Evolutionary conservation across 2,888 invertebrate species (phyloP).

Genomic region (Macrophya alboannulata): DNA sequence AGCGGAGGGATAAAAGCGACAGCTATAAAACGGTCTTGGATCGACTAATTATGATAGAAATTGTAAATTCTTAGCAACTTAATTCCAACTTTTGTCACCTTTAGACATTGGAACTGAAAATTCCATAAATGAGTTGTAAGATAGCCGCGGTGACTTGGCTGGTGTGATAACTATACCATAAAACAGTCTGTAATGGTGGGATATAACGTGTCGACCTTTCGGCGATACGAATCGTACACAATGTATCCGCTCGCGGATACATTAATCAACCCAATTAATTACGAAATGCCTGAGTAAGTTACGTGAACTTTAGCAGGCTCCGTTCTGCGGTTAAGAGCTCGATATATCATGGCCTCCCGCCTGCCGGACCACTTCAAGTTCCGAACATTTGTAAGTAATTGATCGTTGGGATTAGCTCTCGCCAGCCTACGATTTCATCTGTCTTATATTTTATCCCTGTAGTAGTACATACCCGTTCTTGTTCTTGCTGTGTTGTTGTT

Average conservation of each 20-base stretch:
- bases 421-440: conserved; percentile 49
- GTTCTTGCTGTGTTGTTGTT: not conserved
- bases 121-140: not conserved
- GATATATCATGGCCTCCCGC: conserved; percentile 56
- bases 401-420: conserved; percentile 52
- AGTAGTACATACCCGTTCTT: not conserved
- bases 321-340: conserved; percentile 59
- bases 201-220: conserved; percentile 32
- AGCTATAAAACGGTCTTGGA: too few species aligned
- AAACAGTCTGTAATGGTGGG: not conserved
- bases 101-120: not conserved
- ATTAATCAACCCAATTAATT: conserved; percentile 59
- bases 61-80: too few species aligned
- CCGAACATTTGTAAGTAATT: conserved; percentile 57
- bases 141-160: not conserved
- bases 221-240: conserved; percentile 49
- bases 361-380: conserved; percentile 58
- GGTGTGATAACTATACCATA: not conserved
- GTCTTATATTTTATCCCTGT: conserved; percentile 38
- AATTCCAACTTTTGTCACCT: too few species aligned
- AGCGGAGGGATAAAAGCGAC: too few species aligned
- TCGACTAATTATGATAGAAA: too few species aligned
- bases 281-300: conserved; percentile 58
- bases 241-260: conserved; percentile 49
- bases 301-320: conserved; percentile 58